Conservation (phyloP, 2,113 vertebrate genomes). For the crab-eating macaque (Macaca fascicularis) region T2T-MFA8v1.1 NC_088375.1:13004001-13004500, state of each 20-base stretch:
- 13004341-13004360: not conserved
- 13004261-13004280: not conserved
- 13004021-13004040: not conserved
- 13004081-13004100: not conserved
- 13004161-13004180: not conserved
- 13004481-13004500: too few species aligned
- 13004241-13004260: not conserved
- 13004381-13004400: not conserved
- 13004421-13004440: not conserved
- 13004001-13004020: not conserved
- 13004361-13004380: not conserved
- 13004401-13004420: not conserved
- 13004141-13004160: not conserved
- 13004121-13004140: not conserved
- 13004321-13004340: not conserved
- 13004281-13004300: not conserved
- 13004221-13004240: not conserved
- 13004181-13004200: not conserved
- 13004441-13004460: not conserved
- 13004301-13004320: not conserved
- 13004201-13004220: not conserved
- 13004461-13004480: not conserved
- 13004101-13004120: not conserved
- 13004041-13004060: not conserved
- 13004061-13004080: not conserved